Percentiles rank a stretch among this genome's conserved stretches.
phyloP scores from a whole-genome alignment of 2,113 vertebrate species.

The Aegithalos caudatus region DNA sequence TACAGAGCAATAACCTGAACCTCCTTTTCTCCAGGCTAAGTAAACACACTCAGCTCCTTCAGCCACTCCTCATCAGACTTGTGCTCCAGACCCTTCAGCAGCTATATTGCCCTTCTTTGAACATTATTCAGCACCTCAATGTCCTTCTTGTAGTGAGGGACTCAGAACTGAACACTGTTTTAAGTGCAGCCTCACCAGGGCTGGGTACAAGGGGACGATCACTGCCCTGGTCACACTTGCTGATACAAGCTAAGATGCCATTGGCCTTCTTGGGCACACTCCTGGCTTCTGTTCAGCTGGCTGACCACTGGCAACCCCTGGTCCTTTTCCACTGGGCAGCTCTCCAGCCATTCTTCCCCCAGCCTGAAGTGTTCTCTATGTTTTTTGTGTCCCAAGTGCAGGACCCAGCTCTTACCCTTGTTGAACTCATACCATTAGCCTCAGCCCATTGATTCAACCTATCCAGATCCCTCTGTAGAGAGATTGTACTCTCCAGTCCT shows the following conservation, averaged over 20 bases:
- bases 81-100: neutral
- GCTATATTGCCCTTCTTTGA: neutral
- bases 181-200: neutral
- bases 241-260: neutral
- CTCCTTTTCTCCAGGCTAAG: neutral
- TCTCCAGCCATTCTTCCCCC: neutral
- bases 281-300: neutral
- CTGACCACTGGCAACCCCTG: neutral
- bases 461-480: neutral
- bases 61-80: neutral
- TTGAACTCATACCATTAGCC: neutral
- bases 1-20: neutral
- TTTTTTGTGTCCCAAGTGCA: neutral
- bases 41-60: neutral
- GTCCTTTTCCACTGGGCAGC: neutral
- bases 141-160: neutral
- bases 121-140: neutral
- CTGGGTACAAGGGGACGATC: neutral
- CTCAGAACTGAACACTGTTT: neutral
- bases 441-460: neutral
- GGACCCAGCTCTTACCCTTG: neutral
- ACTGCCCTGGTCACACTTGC: neutral
- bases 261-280: neutral
- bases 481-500: neutral
- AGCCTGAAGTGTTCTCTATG: neutral